These are phyloP conservation scores for Colletes gigas DNA, from an alignment of 1,140 invertebrate genomes.

Conservation along the genomic window DNA sequence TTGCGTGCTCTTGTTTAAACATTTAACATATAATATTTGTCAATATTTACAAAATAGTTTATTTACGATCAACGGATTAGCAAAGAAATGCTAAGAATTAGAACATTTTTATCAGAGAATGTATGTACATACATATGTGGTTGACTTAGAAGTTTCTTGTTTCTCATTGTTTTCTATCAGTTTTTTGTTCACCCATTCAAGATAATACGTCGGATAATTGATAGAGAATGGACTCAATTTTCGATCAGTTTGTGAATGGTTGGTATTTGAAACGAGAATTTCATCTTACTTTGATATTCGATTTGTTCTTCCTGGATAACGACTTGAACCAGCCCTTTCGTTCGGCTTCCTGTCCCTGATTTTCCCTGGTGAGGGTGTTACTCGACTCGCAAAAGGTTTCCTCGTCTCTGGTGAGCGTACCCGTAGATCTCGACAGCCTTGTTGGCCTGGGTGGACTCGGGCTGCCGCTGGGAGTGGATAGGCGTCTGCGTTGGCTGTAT, in stretches of 20 bases:
- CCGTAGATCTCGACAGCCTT: constrained; percentile 76
- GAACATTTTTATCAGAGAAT: too few species aligned
- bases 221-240: too few species aligned
- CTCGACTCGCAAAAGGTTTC: constrained; percentile 74
- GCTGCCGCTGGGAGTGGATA: constrained; percentile 88
- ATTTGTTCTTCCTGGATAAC: constrained; percentile 82
- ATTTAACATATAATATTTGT: too few species aligned
- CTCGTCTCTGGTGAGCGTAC: constrained; percentile 76
- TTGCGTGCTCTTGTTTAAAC: neutral
- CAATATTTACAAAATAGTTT: neutral
- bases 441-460: constrained; percentile 82
- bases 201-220: too few species aligned
- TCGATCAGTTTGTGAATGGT: too few species aligned
- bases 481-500: constrained; percentile 85
- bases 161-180: too few species aligned
- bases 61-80: neutral
- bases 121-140: too few species aligned
- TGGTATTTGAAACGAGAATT: neutral
- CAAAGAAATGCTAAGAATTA: too few species aligned
- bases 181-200: too few species aligned
- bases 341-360: constrained; percentile 74
- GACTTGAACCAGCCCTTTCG: constrained; percentile 86
- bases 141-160: too few species aligned
- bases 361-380: constrained; percentile 73
- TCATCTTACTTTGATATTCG: constrained; percentile 78